phyloP scores from a whole-genome alignment of 1,140 invertebrate genomes.

The Platyscapa corneri region DNA sequence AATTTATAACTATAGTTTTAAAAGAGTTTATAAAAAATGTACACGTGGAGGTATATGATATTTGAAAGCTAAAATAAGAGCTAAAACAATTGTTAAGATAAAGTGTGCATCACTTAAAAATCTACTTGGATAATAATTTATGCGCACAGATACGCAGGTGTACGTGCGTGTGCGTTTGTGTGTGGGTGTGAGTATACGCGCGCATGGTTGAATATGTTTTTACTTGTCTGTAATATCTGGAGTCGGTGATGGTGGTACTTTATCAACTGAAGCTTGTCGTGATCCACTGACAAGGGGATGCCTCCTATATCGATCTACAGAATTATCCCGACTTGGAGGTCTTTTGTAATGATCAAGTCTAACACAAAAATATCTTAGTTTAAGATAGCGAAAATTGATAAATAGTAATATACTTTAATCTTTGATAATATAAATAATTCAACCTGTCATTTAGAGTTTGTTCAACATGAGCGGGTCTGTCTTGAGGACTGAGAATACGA shows the following conservation, averaged over 20 bases:
- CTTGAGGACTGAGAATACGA: constrained; percentile 67
- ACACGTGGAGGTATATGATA: too few relatives aligned
- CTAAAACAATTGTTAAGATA: too few relatives aligned
- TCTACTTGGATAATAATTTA: too few relatives aligned
- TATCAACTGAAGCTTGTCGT: constrained; percentile 85
- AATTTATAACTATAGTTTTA: too few relatives aligned
- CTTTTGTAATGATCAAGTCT: constrained; percentile 94
- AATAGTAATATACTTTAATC: neutral
- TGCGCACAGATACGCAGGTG: too few relatives aligned
- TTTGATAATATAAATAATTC: neutral
- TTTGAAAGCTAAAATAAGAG: too few relatives aligned
- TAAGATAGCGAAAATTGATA: neutral
- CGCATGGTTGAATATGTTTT: neutral
- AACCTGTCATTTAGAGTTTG: constrained; percentile 72
- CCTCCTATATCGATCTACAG: constrained; percentile 86
- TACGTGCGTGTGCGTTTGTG: too few relatives aligned
- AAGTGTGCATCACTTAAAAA: too few relatives aligned
- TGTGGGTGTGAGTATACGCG: neutral
- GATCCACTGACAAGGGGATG: constrained; percentile 76
- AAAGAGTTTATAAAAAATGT: too few relatives aligned
- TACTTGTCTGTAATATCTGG: constrained; percentile 72
- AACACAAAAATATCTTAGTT: constrained; percentile 34
- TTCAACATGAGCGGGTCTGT: constrained; percentile 67
- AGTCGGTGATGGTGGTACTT: constrained; percentile 69
- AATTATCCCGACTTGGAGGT: constrained; percentile 89